Conservation (phyloP, 2,113 vertebrate genomes). For the Rhynchomys soricoides region DNA sequence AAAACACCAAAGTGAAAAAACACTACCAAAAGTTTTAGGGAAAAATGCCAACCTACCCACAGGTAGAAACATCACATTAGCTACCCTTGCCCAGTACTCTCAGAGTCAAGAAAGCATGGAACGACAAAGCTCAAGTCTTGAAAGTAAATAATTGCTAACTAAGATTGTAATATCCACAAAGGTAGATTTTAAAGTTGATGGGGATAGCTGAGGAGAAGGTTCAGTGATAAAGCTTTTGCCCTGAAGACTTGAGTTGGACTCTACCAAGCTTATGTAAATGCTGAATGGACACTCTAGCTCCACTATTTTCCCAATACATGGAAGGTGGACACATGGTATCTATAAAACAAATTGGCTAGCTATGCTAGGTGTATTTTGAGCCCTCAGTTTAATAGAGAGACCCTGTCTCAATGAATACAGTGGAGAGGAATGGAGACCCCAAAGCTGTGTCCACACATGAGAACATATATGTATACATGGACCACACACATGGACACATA, state of each 20-base stretch:
- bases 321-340: not conserved
- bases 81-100: not conserved
- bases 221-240: not conserved
- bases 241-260: not conserved
- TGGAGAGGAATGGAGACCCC: not conserved
- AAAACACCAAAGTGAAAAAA: not conserved
- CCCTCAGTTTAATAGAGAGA: not conserved
- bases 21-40: not conserved
- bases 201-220: not conserved
- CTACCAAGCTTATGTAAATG: not conserved
- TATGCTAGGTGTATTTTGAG: not conserved
- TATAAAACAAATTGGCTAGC: not conserved
- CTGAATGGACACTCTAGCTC: not conserved
- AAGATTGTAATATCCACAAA: not conserved
- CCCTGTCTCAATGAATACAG: not conserved
- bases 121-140: not conserved
- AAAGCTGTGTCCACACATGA: not conserved
- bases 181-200: not conserved
- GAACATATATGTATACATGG: not conserved
- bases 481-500: not conserved
- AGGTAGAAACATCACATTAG: not conserved
- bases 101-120: not conserved
- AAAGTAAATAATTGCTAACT: not conserved
- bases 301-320: not conserved
- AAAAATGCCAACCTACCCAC: not conserved